phyloP scores from a whole-genome alignment of 2,113 vertebrate species.

The Gobiocypris rarus region DNA sequence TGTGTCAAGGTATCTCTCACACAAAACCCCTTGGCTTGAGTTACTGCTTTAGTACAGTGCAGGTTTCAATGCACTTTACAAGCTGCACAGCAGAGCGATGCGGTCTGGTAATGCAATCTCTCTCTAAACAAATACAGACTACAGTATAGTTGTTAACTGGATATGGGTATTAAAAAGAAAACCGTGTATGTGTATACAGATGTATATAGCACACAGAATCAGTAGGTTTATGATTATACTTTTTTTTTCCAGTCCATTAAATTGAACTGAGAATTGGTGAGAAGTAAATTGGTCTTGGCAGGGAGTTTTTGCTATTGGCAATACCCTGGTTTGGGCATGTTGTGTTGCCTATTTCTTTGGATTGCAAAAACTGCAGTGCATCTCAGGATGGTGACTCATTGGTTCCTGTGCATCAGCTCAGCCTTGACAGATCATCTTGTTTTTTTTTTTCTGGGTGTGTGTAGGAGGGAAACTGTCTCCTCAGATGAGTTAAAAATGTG shows the following conservation, averaged over 20 bases:
- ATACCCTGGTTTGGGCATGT: not conserved
- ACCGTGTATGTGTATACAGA: not conserved
- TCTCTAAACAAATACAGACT: not conserved
- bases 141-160: not conserved
- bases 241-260: not conserved
- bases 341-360: not conserved
- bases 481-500: constrained; percentile 20
- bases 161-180: not conserved
- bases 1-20: not conserved
- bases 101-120: not conserved
- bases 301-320: not conserved
- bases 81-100: not conserved
- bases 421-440: not conserved
- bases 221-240: not conserved
- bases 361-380: constrained; percentile 21
- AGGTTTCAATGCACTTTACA: not conserved
- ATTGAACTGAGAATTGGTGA: not conserved
- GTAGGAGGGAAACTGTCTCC: constrained; percentile 27
- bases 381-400: constrained; percentile 41
- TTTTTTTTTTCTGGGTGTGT: constrained; percentile 12
- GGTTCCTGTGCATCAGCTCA: constrained; percentile 36
- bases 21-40: not conserved
- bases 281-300: constrained; percentile 5
- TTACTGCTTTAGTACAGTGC: not conserved
- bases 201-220: not conserved